Evolutionary conservation across 1,140 invertebrate genomes (phyloP), one percentile per base, ranked within the genome.

Genomic region (Heliothis subflexa): DNA sequence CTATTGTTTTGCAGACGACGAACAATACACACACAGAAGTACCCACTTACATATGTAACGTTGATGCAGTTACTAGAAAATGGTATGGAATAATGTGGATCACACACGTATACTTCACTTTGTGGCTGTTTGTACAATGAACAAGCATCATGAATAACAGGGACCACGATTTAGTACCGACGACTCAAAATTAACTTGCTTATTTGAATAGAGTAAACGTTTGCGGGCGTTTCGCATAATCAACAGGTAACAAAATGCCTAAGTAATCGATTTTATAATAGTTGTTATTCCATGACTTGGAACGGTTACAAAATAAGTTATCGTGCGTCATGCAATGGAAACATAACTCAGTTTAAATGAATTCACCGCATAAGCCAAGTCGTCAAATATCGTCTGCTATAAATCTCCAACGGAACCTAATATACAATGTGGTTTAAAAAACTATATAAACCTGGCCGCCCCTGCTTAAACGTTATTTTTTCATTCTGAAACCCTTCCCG

Each of bases 1-100:
- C 85, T 79, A 89, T 89, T 91, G 89, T 91, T 78, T 84, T 74
- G 50, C 70, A 62, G 61, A 77, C 61, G 50, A 68, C 74, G 61
- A 66, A 77, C 62, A 77, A 77, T 77, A 77, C 72, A 77, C 68
- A 80, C 68, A 77, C 62, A 57, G 18, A 66, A 77, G 62, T 66
- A 77, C 61, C 52, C 33, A 77, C 74, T 66, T 68, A 77, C 50
- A 68, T 68, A 68, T 77, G 74, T 68, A 77, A 66, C 62, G 50
- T 66, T 50, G 59, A 54, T 77, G 61, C 62, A 77, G 61, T 68
- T 55, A 76, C 74, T 66, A 66, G 61, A 55, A 66, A 66, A 45
- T 66, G n/a, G 61, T 55, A 55, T 68, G 74, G 47, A 66, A 77
- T 40, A 54, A 68, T 68, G 33, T 77, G 62, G 62, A 77, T 68